phyloP scores from a whole-genome alignment of 2,888 invertebrate species.

The Carpatolechia fugitivella region DNA sequence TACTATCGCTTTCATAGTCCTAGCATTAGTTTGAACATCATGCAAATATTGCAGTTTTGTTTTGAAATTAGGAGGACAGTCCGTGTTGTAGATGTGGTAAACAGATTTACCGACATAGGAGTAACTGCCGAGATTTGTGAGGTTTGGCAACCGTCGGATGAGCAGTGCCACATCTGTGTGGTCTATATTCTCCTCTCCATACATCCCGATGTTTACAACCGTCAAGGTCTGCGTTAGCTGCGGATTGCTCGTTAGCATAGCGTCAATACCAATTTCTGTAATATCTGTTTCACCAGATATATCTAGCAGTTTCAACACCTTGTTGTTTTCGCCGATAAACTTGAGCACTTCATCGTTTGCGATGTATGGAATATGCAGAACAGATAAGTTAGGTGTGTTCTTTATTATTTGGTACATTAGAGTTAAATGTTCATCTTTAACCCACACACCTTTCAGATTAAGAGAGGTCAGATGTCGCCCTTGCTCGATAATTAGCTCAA shows the following conservation, averaged over 20 bases:
- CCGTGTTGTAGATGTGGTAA: constrained; percentile 74
- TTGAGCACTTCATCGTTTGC: constrained; percentile 84
- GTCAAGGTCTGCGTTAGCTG: constrained; percentile 76
- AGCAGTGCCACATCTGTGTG: constrained; percentile 82
- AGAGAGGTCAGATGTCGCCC: constrained; percentile 82
- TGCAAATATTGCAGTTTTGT: constrained; percentile 84
- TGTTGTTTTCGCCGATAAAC: constrained; percentile 77
- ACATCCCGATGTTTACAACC: constrained; percentile 83
- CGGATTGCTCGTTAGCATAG: constrained; percentile 75
- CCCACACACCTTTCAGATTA: constrained; percentile 86
- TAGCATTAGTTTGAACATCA: constrained; percentile 80
- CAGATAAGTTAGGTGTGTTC: constrained; percentile 79
- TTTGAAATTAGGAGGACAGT: constrained; percentile 74
- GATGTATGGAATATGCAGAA: constrained; percentile 83
- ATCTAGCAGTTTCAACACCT: constrained; percentile 80
- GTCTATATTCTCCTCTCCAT: constrained; percentile 84
- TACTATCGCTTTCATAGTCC: constrained; percentile 80
- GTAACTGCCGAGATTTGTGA: constrained; percentile 82
- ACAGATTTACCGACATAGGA: constrained; percentile 83
- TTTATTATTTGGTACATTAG: constrained; percentile 81
- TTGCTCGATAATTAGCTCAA: constrained; percentile 82
- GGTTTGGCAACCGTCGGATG: constrained; percentile 81
- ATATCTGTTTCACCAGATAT: constrained; percentile 86
- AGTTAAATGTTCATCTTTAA: constrained; percentile 83
- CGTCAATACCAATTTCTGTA: constrained; percentile 81